Conservation (phyloP, 2,888 invertebrate species). For the Eupithecia centaureata region DNA sequence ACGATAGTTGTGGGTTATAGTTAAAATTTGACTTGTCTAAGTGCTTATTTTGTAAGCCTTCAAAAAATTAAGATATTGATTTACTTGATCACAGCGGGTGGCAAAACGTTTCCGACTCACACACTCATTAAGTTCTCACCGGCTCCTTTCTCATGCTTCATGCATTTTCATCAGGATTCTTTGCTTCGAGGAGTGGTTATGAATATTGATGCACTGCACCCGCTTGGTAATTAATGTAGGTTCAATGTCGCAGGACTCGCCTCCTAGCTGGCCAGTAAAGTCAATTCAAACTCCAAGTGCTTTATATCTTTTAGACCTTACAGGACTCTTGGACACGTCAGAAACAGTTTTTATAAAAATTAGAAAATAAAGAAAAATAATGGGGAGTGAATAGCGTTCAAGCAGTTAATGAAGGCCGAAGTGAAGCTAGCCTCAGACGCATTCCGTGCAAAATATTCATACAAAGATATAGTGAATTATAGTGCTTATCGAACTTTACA, state of each 20-base stretch:
- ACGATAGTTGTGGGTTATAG: not conserved
- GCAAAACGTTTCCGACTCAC: not conserved
- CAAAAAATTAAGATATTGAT: too few relatives aligned
- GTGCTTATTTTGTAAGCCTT: too few relatives aligned
- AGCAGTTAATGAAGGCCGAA: not conserved
- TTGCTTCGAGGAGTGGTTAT: not conserved
- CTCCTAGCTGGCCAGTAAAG: not conserved
- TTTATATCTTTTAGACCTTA: too few relatives aligned
- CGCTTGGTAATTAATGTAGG: not conserved
- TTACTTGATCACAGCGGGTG: conserved; percentile 2
- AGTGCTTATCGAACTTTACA: not conserved
- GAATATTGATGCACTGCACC: conserved; percentile 12
- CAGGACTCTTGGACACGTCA: too few relatives aligned
- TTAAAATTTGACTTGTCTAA: too few relatives aligned
- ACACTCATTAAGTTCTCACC: conserved; percentile 3
- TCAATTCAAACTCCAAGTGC: not conserved
- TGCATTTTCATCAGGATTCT: conserved; percentile 1
- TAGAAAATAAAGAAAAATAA: too few relatives aligned
- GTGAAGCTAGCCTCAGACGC: not conserved
- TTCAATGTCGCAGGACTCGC: not conserved
- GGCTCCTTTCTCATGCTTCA: conserved; percentile 8
- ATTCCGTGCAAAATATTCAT: too few relatives aligned
- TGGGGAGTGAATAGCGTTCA: not conserved
- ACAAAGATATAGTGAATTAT: too few relatives aligned
- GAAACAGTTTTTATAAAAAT: too few relatives aligned